phyloP scores from a whole-genome alignment of 1,140 invertebrate genomes.

The Drosophila malerkotliana region DNA sequence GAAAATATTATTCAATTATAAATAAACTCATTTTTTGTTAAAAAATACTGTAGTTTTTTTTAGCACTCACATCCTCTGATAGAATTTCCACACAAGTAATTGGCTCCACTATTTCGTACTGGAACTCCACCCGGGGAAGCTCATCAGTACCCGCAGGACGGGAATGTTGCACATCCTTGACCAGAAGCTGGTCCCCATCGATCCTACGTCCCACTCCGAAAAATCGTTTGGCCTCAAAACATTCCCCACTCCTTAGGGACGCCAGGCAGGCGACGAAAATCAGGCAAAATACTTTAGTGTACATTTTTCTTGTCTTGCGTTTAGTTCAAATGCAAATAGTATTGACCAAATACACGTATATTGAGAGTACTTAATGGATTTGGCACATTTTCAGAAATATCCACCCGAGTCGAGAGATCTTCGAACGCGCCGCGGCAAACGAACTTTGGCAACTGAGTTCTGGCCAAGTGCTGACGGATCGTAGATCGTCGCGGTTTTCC shows the following conservation, averaged over 20 bases:
- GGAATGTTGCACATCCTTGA: constrained; percentile 69
- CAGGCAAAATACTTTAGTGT: constrained; percentile 18
- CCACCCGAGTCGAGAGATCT: constrained; percentile 17
- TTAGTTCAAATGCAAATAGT: background rate
- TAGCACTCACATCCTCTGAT: constrained; percentile 71
- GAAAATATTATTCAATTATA: background rate
- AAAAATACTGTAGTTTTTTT: background rate
- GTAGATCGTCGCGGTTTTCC: constrained; percentile 18
- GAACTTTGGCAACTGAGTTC: constrained; percentile 64
- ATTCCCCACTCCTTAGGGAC: constrained; percentile 14
- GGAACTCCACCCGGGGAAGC: constrained; percentile 57
- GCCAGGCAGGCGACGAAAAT: constrained; percentile 23
- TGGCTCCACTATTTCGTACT: constrained; percentile 65
- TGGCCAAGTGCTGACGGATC: constrained; percentile 61
- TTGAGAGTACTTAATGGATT: constrained; percentile 11
- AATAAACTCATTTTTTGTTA: background rate
- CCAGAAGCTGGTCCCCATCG: constrained; percentile 60
- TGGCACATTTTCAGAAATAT: constrained; percentile 31
- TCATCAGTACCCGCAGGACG: constrained; percentile 48
- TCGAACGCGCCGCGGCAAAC: constrained; percentile 62
- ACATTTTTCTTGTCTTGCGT: constrained; percentile 29
- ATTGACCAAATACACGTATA: background rate
- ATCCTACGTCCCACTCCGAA: constrained; percentile 63
- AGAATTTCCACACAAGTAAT: constrained; percentile 72
- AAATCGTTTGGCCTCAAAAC: constrained; percentile 36